Conservation (phyloP, 2,888 invertebrate species). For the Agrochola lychnidis region DNA sequence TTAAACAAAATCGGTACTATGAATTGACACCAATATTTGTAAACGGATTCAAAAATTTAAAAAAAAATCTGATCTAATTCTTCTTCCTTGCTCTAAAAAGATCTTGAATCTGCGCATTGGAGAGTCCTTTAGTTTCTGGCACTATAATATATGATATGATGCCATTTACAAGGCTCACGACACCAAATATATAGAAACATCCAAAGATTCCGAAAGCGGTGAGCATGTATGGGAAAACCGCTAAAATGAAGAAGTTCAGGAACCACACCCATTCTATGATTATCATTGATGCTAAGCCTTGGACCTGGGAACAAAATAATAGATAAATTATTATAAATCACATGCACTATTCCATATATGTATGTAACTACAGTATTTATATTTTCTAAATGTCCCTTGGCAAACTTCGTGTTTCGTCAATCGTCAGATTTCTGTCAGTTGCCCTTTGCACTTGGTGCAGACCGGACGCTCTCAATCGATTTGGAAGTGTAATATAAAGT, state of each 20-base stretch:
- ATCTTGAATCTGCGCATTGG: slow-evolving; percentile 81
- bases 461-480: no score
- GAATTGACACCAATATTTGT: neutral
- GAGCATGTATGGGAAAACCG: slow-evolving; percentile 80
- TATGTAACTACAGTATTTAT: no score
- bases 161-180: slow-evolving; percentile 73
- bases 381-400: no score
- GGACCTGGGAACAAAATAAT: slow-evolving; percentile 74
- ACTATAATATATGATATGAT: slow-evolving; percentile 77
- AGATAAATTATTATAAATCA: neutral
- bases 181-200: slow-evolving; percentile 82
- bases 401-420: no score
- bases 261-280: slow-evolving; percentile 85
- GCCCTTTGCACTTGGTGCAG: no score
- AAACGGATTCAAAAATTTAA: neutral
- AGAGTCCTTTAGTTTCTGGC: slow-evolving; percentile 88
- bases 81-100: slow-evolving; percentile 64
- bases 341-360: neutral
- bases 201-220: slow-evolving; percentile 78
- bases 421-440: no score
- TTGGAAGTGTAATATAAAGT: no score
- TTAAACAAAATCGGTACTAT: neutral
- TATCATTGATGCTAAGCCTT: slow-evolving; percentile 83
- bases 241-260: slow-evolving; percentile 84
- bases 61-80: slow-evolving; percentile 27